Evolutionary conservation across 2,797 vertebrate genomes (phyloP).

Genomic region (Oreortyx pictus): DNA sequence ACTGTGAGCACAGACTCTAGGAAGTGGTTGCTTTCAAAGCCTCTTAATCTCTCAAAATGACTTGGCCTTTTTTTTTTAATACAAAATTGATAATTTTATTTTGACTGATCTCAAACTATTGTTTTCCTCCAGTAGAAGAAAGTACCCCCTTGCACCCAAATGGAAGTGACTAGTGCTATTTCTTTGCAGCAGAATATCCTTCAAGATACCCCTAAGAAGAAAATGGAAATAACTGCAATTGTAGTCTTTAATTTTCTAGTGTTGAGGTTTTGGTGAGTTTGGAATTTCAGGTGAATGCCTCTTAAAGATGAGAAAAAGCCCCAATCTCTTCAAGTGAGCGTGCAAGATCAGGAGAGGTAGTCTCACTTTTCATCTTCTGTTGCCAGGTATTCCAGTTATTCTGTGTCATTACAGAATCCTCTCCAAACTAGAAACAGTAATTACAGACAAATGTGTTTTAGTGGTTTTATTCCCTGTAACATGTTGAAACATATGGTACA

Average conservation of each 20-base stretch:
- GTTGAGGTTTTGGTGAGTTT: neutral
- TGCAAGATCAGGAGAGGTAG: neutral
- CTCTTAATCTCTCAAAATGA: neutral
- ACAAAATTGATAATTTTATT: neutral
- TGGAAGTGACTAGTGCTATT: neutral
- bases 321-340: neutral
- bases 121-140: neutral
- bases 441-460: neutral
- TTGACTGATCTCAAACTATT: too few relatives aligned
- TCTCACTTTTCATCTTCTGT: neutral
- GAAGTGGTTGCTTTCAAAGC: neutral
- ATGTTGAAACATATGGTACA: neutral
- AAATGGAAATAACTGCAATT: neutral
- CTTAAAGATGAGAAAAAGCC: neutral
- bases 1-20: neutral
- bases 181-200: neutral
- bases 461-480: neutral
- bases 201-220: neutral
- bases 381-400: neutral
- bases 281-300: neutral
- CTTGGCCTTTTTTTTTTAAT: neutral
- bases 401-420: neutral
- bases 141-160: too few relatives aligned
- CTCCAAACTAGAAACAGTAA: neutral
- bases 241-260: neutral